Conservation (phyloP, 2,888 invertebrate species). For the Malachius bipustulatus region DNA sequence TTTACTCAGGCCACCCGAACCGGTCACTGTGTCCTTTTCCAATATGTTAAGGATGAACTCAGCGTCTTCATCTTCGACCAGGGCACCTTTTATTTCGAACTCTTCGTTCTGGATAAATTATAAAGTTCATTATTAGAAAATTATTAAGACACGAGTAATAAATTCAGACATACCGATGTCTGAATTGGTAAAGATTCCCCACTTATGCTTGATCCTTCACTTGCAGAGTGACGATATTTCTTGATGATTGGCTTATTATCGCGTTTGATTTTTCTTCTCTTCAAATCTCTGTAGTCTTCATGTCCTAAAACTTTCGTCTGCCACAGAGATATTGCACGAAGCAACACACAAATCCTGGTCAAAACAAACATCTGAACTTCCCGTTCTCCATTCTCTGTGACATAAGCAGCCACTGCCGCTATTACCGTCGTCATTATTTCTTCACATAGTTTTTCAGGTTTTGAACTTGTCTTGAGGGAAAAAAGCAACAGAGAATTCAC, state of each 20-base stretch:
- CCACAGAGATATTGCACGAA: conserved; percentile 68
- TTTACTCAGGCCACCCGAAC: conserved; percentile 42
- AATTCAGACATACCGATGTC: too few species aligned
- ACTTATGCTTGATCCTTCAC: too few species aligned
- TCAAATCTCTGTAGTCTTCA: conserved; percentile 71
- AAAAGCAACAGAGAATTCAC: not conserved
- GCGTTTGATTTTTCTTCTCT: conserved; percentile 46
- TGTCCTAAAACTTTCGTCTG: conserved; percentile 75
- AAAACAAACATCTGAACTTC: conserved; percentile 17
- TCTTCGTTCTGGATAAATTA: conserved; percentile 44
- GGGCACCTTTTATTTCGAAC: conserved; percentile 68
- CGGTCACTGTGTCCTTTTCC: conserved; percentile 47
- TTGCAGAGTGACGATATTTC: too few species aligned
- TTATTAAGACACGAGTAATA: too few species aligned
- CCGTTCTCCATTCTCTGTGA: conserved; percentile 24
- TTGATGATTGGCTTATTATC: too few species aligned
- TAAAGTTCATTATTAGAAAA: too few species aligned
- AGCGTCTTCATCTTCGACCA: conserved; percentile 79
- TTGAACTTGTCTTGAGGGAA: conserved; percentile 41
- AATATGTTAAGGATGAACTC: conserved; percentile 67
- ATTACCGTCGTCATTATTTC: conserved; percentile 23
- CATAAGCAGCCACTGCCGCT: conserved; percentile 15
- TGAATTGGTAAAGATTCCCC: too few species aligned
- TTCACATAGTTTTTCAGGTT: conserved; percentile 41
- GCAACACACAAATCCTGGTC: conserved; percentile 32